These are phyloP conservation scores for Hiodon tergisus DNA, from an alignment of 2,113 vertebrate species.

Conservation along the genomic window DNA sequence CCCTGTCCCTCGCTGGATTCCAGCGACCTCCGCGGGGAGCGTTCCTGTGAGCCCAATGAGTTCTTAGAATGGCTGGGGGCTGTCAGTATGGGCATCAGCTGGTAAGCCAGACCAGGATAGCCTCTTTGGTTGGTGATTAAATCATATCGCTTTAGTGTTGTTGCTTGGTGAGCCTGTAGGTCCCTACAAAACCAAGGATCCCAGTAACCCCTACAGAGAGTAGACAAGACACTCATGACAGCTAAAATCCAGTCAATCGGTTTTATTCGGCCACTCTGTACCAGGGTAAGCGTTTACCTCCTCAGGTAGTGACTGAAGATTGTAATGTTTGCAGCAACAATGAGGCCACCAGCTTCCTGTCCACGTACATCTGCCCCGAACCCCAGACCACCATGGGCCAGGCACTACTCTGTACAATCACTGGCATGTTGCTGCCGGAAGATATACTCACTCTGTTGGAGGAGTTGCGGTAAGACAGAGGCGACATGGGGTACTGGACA, in stretches of 20 bases:
- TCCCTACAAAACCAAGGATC: too few relatives aligned
- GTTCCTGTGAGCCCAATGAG: conserved; percentile 62
- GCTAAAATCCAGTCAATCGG: not conserved
- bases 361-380: conserved; percentile 73
- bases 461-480: conserved; percentile 69
- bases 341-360: conserved; percentile 70
- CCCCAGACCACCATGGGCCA: conserved; percentile 47
- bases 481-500: not conserved
- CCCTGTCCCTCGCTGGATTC: conserved; percentile 60
- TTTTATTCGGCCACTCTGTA: not conserved
- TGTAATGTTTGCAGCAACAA: conserved; percentile 46
- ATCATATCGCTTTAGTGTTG: too few relatives aligned
- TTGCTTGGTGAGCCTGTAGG: too few relatives aligned
- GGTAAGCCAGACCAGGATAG: conserved; percentile 58
- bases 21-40: conserved; percentile 48
- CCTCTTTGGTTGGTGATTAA: too few relatives aligned
- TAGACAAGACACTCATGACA: not conserved
- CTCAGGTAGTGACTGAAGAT: not conserved
- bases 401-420: conserved; percentile 68
- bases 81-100: conserved; percentile 54
- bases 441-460: conserved; percentile 69
- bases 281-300: too few relatives aligned
- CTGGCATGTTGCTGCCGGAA: conserved; percentile 76
- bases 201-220: too few relatives aligned
- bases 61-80: conserved; percentile 88